Evolutionary conservation across 2,888 invertebrate genomes (phyloP), one percentile per base, ranked within the genome.

Genomic region (Zygaena filipendulae): DNA sequence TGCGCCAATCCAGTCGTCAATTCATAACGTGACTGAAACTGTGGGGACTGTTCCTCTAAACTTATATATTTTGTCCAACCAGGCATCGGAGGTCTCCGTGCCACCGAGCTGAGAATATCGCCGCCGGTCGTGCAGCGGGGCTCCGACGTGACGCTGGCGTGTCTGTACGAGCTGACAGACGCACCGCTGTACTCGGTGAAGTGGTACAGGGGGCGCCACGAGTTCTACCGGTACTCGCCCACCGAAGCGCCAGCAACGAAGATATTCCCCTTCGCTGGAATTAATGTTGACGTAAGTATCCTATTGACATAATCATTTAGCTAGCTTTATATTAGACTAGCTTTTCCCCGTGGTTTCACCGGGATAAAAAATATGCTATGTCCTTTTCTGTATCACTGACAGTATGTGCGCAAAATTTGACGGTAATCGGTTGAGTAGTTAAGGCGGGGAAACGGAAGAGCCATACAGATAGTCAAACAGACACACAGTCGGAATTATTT

Each of bases 121-220:
- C 85, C 85, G 1, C 80, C 83, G 16, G 84, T 84, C 8, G 85
- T 85, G 9, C 82, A 84, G 40, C 61, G 84, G 13, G 85, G 84
- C 1, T 82, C 84, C 11, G 83, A 84, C 38, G 84, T 84, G 10
- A 77, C 68, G 1, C 56, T 86, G 13, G 82, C 82, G 16, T 87
- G 87, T 45, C 62, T 82, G 18, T 87, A 86, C 57, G 83, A 85
- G 52, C 64, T 87, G 40, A 84, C 85, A 3, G 85, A 84, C n/a
- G 86, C 86, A 7, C 85, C 85, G 0, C 68, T 87, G 7, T 87
- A 87, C 61, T 84, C 86, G 23, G 86, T 87, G 35, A 87, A 87
- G 59, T 87, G 86, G 84, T 87, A 87, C 61, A 79, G 86, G 42
- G 87, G 86, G 23, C 79, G 82, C 43, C 82, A 85, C 54, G 87